Evolutionary conservation across 2,797 vertebrate species (phyloP).

Genomic region (Paedocypris micromegethes): DNA sequence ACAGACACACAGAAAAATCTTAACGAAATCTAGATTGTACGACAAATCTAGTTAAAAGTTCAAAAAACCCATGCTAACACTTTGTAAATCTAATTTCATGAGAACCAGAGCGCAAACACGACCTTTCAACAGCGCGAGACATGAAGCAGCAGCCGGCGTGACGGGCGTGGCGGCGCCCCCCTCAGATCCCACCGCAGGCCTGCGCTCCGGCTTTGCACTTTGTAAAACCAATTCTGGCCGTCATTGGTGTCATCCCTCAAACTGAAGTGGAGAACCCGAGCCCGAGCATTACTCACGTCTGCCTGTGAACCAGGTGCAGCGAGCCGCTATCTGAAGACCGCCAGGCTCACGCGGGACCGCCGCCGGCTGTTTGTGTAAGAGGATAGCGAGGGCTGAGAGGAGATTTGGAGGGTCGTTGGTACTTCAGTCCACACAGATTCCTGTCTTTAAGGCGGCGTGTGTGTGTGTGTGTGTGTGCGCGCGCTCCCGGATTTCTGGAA

Average conservation of each 20-base stretch:
- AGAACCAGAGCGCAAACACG: too few species aligned
- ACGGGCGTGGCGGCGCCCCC: neutral
- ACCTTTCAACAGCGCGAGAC: neutral
- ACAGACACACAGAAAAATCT: too few species aligned
- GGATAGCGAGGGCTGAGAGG: slow-evolving; percentile 7
- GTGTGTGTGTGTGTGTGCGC: slow-evolving; percentile 7
- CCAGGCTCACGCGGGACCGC: neutral
- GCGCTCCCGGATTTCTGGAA: too few species aligned
- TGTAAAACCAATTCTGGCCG: slow-evolving; percentile 8
- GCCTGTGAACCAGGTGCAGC: slow-evolving; percentile 10
- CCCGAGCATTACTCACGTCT: slow-evolving; percentile 1
- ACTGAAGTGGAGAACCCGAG: neutral
- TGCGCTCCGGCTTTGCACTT: slow-evolving; percentile 1
- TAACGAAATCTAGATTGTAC: too few species aligned
- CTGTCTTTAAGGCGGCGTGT: neutral
- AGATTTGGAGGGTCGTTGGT: slow-evolving; percentile 20
- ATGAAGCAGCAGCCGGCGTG: neutral
- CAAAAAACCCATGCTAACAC: too few species aligned
- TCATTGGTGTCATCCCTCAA: slow-evolving; percentile 9
- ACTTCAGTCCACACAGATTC: slow-evolving; percentile 4
- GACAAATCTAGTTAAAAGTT: too few species aligned
- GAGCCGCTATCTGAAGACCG: slow-evolving; percentile 1
- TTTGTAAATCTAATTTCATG: too few species aligned
- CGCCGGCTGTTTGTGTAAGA: slow-evolving; percentile 14
- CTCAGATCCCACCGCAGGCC: slow-evolving; percentile 1